Base-by-base conservation (phyloP, 2,888 invertebrate genomes). In the Limenitis camilla region DNA sequence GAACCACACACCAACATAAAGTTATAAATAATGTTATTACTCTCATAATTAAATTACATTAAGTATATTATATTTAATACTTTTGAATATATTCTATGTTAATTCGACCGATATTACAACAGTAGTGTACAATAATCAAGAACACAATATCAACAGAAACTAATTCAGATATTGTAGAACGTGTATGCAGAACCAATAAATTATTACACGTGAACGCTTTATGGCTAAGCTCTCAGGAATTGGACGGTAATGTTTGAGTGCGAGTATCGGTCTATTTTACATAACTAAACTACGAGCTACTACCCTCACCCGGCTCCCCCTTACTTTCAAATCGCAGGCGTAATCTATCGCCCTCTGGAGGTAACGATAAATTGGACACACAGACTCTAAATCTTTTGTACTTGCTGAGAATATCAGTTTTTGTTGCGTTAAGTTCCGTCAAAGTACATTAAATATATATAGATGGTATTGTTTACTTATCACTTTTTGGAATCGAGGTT, bases 161-260 rank as follows among this genome's bases (percentile, higher is more conserved):
- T 70, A 35, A 35, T 44, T 29, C 36, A 11, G 30, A 45, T 51
- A 51, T 44, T 33, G 69, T 64, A 45, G 40, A 19, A 33, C 45
- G 42, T 44, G 39, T 40, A 35, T 43, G 8, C 30, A 44, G 40
- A 63, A 63, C 73, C 77, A 76, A 81, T 81, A 81, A 82, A 82
- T 82, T 79, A 81, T 81, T 78, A 73, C 73, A 69, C 71, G 71
- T 71, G 72, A 71, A 77, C 80, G 79, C 78, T 80, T 77, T 71
- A 72, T 71, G 80, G 80, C 77, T 75, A 73, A 76, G 75, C 75
- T 74, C 71, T 52, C 66, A 72, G 70, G 73, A 71, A 76, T 74
- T 67, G 72, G 72, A 67, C 70, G 68, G 70, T 76, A 80, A 80
- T 78, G 76, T 81, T 81, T 80, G 75, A 56, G 67, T 65, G 64